Conservation (phyloP, 2,113 vertebrate species). For the Fulica atra region DNA sequence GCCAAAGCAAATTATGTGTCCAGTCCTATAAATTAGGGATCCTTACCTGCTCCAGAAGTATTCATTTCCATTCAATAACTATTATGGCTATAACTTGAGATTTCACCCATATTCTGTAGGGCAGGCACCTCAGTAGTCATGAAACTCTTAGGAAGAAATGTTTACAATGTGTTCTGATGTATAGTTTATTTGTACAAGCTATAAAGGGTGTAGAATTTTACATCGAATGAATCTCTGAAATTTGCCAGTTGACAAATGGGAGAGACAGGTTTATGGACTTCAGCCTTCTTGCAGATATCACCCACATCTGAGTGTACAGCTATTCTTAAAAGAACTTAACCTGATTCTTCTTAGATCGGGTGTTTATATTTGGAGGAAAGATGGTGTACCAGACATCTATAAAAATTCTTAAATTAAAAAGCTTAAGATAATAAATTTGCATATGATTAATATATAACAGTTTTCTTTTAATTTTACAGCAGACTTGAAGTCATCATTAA, state of each 20-base stretch:
- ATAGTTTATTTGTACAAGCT: not conserved
- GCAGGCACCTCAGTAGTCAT: not conserved
- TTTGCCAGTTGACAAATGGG: not conserved
- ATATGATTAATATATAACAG: not conserved
- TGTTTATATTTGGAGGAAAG: not conserved
- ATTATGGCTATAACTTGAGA: not conserved
- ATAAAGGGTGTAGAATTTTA: not conserved
- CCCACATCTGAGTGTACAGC: not conserved
- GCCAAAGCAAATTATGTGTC: not conserved
- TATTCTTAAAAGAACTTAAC: not conserved
- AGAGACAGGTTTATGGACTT: not conserved
- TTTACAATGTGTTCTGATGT: not conserved
- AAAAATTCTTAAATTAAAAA: not conserved
- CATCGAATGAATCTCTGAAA: not conserved
- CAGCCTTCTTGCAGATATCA: not conserved
- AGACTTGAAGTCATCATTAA: slow-evolving; percentile 82
- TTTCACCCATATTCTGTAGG: not conserved
- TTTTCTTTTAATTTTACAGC: slow-evolving; percentile 73
- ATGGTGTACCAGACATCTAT: not conserved
- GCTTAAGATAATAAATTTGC: not conserved
- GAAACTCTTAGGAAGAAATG: not conserved
- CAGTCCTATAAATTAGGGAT: not conserved
- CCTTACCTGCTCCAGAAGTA: not conserved
- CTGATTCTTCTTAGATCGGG: not conserved
- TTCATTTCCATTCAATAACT: not conserved